Percentiles rank a stretch among this genome's conserved stretches.
Conservation (phyloP, 2,113 vertebrate species). For the Gymnarchus niloticus region DNA sequence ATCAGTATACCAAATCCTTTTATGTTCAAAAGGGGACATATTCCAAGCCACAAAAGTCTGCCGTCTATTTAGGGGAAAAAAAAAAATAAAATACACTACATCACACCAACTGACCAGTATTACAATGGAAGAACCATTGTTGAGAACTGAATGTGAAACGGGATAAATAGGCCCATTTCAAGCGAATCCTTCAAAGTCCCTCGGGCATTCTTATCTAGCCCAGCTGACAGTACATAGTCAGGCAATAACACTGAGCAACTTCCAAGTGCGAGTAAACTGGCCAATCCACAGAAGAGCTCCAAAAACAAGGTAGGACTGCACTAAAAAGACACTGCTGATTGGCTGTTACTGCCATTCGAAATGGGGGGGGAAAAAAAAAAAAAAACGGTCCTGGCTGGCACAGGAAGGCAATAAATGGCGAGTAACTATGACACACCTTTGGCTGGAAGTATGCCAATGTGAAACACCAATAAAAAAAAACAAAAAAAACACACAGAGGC, state of each 20-base stretch:
- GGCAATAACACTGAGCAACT: not conserved
- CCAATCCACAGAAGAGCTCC: conserved; percentile 37
- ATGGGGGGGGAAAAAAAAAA: conserved; percentile 10
- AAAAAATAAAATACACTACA: not conserved
- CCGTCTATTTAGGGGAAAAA: not conserved
- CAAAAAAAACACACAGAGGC: conserved; percentile 34
- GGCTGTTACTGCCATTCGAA: conserved; percentile 20
- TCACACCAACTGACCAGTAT: not conserved
- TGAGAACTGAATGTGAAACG: not conserved
- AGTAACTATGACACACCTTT: conserved; percentile 55
- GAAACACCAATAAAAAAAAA: conserved; percentile 22
- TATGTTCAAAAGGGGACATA: not conserved
- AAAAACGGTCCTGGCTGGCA: not conserved
- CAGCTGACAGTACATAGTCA: not conserved
- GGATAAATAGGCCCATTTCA: not conserved
- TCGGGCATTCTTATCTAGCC: conserved; percentile 14
- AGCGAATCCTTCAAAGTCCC: not conserved
- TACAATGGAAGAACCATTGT: not conserved
- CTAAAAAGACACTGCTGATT: conserved; percentile 9
- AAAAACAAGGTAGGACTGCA: not conserved
- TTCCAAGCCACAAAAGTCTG: not conserved
- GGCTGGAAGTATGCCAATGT: conserved; percentile 42
- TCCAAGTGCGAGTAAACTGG: conserved; percentile 25
- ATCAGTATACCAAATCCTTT: not conserved
- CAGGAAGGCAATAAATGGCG: conserved; percentile 37